Percentiles rank a stretch among this genome's conserved stretches.
phyloP scores from a whole-genome alignment of 2,888 invertebrate genomes.

The Nesidiocoris tenuis region DNA sequence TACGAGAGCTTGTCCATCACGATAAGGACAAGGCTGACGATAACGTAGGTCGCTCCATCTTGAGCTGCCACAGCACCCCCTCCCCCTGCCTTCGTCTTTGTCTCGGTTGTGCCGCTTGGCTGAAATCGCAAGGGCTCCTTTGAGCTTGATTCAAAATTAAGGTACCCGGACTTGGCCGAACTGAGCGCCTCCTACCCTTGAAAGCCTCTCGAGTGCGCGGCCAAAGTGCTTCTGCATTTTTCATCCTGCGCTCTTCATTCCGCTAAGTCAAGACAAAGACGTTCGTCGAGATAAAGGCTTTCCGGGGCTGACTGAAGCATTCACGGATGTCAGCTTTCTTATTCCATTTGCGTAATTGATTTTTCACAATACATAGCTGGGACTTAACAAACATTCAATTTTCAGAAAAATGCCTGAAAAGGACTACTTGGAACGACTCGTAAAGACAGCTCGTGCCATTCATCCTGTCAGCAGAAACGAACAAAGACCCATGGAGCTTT shows the following conservation, averaged over 20 bases:
- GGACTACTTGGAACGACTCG: no score
- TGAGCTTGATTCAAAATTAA: not conserved
- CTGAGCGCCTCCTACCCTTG: not conserved
- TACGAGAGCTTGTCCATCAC: not conserved
- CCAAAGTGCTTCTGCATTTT: not conserved
- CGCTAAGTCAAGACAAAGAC: not conserved
- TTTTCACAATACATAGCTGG: no score
- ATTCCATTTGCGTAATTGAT: no score
- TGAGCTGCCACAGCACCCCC: not conserved
- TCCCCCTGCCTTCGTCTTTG: not conserved
- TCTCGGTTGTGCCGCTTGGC: not conserved
- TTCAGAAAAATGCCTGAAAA: no score
- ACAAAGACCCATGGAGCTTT: no score
- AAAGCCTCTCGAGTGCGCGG: not conserved
- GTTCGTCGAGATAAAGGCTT: no score
- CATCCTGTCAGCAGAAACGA: no score
- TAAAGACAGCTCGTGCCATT: no score
- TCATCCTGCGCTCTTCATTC: not conserved
- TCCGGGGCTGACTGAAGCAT: no score
- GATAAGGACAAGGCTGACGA: not conserved
- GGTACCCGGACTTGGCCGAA: not conserved
- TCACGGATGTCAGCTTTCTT: no score
- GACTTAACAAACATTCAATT: no score
- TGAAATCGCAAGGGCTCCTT: not conserved
- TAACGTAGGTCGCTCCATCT: not conserved